Evolutionary conservation across 1,140 invertebrate genomes (phyloP).

Genomic region (Spodoptera frugiperda): DNA sequence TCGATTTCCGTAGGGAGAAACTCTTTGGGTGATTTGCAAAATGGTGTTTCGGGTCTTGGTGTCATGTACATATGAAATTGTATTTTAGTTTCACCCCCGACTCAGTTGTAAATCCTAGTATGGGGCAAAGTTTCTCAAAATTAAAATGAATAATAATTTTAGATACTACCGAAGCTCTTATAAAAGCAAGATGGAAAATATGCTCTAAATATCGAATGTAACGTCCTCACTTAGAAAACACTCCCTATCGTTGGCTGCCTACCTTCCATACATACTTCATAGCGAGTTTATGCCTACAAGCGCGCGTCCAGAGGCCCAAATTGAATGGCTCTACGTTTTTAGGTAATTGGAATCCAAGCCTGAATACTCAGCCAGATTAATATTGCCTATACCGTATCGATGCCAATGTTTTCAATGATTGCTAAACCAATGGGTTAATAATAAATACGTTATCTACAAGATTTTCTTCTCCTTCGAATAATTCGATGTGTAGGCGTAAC

Average conservation of each 20-base stretch:
- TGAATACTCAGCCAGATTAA: constrained; percentile 51
- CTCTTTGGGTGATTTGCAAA: no score
- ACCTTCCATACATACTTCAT: constrained; percentile 45
- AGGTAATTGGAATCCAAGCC: constrained; percentile 55
- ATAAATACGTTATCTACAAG: constrained; percentile 4
- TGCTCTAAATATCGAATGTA: background rate
- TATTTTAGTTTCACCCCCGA: no score
- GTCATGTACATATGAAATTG: no score
- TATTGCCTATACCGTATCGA: constrained; percentile 26
- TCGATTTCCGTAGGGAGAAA: no score
- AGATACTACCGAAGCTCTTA: no score
- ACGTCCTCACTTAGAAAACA: constrained; percentile 8
- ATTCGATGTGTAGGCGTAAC: no score
- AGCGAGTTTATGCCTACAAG: constrained; percentile 37
- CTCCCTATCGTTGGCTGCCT: constrained; percentile 23
- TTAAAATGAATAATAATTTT: no score
- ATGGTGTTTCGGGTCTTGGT: no score
- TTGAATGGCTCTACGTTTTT: constrained; percentile 59
- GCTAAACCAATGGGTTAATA: constrained; percentile 17
- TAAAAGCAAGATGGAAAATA: no score
- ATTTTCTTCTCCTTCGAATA: background rate
- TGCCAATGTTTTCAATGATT: constrained; percentile 34
- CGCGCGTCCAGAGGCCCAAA: constrained; percentile 50
- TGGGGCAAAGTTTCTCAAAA: no score
- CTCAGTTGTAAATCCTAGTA: no score